Percentiles rank a stretch among this genome's conserved stretches.
Conservation (phyloP, 2,113 vertebrate species). For the Muntiacus muntjak region DNA sequence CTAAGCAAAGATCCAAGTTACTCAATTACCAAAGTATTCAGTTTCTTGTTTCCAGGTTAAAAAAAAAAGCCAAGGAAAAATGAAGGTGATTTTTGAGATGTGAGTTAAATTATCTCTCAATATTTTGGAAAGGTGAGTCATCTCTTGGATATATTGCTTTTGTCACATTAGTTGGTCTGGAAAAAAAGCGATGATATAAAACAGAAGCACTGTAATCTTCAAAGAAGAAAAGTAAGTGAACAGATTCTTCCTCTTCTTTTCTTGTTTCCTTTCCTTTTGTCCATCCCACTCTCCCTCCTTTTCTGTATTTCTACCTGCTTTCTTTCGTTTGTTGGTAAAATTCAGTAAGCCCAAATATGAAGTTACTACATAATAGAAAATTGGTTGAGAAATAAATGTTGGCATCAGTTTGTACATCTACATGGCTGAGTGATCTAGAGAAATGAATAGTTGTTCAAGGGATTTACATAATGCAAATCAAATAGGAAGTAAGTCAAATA, state of each 20-base stretch:
- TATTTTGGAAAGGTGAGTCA: constrained; percentile 62
- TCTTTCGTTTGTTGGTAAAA: background rate
- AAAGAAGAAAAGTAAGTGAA: background rate
- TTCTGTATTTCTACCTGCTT: background rate
- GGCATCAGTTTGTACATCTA: background rate
- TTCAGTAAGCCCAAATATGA: background rate
- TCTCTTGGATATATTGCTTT: constrained; percentile 46
- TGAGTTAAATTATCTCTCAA: constrained; percentile 57
- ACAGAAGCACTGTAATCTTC: constrained; percentile 31
- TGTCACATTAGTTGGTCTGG: constrained; percentile 30
- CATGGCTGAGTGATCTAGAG: background rate
- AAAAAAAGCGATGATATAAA: constrained; percentile 21
- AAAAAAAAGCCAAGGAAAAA: constrained; percentile 2
- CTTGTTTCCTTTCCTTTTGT: too few species aligned
- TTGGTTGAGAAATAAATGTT: background rate
- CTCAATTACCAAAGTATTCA: constrained; percentile 54
- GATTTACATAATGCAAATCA: background rate
- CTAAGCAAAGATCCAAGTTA: constrained; percentile 54
- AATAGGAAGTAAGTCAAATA: background rate
- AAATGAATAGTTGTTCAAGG: background rate
- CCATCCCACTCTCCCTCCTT: too few species aligned
- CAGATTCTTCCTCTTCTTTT: background rate
- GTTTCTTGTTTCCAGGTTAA: constrained; percentile 29
- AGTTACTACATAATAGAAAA: background rate
- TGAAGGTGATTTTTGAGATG: constrained; percentile 58